Evolutionary conservation across 2,888 invertebrate genomes (phyloP), one percentile per base, ranked within the genome.

Genomic region (Drosophila subsilvestris): DNA sequence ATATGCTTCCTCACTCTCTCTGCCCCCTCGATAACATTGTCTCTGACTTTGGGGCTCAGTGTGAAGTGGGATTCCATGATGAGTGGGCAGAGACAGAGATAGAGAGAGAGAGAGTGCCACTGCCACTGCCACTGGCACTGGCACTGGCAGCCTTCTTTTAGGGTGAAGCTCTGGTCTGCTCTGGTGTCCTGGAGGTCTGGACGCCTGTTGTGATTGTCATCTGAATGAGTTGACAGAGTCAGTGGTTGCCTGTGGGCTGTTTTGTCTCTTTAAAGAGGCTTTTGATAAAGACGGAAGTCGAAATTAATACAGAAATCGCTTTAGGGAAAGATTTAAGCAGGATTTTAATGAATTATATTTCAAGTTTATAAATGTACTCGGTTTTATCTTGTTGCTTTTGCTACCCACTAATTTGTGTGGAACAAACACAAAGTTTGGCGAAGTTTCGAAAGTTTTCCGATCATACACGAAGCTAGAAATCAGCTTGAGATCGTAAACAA

Each of bases 171-270:
- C 37, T n/a, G 37, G 37, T n/a, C 37, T n/a, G 37, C n/a, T n/a
- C 37, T n/a, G 37, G 14, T n/a, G 37, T 37, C 37, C 69, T 58
- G 67, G 29, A 50, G 69, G 49, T n/a, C 69, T 58, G 67, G 29
- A 50, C 58, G 49, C 59, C 70, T 75, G 86, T 81, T 81, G 80
- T 81, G 86, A 81, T 81, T 81, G 80, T 75, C 84, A 75, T 74
- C 56, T 74, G 83, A 82, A 79, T 76, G 68, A 70, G 58, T 69
- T 51, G 77, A 77, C 69, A 69, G 71, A 82, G 79, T 71, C n/a
- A 37, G 37, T 76, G 70, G 62, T 65, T 49, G 67, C 63, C 56
- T 74, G 51, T 50, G 5, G 45, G 44, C 48, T 54, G 53, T 59
- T 20, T 45, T 18, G 66, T 25, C 48, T n/a, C 63, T 56, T 65